Base-by-base conservation (phyloP, 92 coral and sea anemone genomes). In the Zoanthus gigantus region DNA sequence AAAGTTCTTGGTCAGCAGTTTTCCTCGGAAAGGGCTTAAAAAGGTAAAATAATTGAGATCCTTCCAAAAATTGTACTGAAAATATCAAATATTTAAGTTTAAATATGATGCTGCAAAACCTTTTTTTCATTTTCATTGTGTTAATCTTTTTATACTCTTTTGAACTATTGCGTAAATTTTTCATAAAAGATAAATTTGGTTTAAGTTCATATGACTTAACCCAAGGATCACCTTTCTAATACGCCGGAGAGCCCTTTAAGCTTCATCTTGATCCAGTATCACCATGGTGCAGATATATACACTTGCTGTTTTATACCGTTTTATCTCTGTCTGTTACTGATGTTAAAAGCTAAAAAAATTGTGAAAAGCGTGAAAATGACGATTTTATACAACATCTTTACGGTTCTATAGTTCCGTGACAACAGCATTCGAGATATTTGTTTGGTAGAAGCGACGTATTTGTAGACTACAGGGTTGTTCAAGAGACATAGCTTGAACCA, bases 401-500 rank as follows among this genome's bases (percentile, higher is more conserved):
- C 37, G 34, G 34, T 71, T 83, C 67, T 58, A 12, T 58, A 58
- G 14, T 58, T 52, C 46, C 50, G 50, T 50, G 45, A 48, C 63
- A 65, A 48, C 74, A 30, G 1, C 17, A 29, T 3, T 18, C 3
- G 11, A 30, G 45, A 69, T 32, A 69, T 30, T 69, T 69, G 18
- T 29, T 69, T 69, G 74, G 46, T 32, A 69, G 72, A 67, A 23
- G n/a, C 23, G 29, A 17, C 71, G 29, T 65, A 17, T 1, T 4
- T 23, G 63, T 48, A 72, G 47, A 13, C 23, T 13, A 10, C 29
- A 48, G 14, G 52, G 29, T 14, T 54, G 48, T 10, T 8, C 9
- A 7, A 50, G 7, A 30, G 14, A 7, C 23, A 66, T 74, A 52
- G 44, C 94, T 82, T 87, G 94, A 94, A 84, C 30, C 89, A 97